phyloP scores from a whole-genome alignment of 2,888 invertebrate genomes.

The Stenotaenia linearis region DNA sequence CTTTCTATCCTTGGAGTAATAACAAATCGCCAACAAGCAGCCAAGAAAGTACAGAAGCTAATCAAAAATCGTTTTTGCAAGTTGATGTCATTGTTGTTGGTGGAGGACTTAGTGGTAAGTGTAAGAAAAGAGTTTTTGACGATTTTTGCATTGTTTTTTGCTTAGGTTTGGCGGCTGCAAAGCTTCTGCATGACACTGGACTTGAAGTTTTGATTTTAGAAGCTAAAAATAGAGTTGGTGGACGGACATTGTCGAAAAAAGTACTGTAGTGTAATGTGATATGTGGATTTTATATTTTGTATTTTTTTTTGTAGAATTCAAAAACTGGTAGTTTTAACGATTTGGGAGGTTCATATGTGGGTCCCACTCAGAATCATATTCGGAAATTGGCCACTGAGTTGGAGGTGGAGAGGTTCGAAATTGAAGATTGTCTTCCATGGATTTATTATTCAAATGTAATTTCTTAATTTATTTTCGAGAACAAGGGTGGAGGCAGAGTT shows the following conservation, averaged over 20 bases:
- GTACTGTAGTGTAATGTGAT: too few relatives aligned
- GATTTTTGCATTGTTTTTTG: slow-evolving; percentile 7
- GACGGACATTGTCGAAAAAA: slow-evolving; percentile 45
- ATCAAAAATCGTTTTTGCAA: not conserved
- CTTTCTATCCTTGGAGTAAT: not conserved
- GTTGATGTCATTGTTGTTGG: not conserved
- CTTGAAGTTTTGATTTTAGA: slow-evolving; percentile 44
- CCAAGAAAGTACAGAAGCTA: not conserved
- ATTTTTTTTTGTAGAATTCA: too few relatives aligned
- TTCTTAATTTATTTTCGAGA: too few relatives aligned
- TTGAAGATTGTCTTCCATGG: not conserved
- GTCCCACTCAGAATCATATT: slow-evolving; percentile 46
- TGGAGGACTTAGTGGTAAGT: not conserved
- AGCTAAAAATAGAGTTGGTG: slow-evolving; percentile 49
- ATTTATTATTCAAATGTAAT: not conserved
- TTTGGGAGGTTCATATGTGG: slow-evolving; percentile 50
- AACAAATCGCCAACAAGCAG: not conserved
- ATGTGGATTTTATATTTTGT: too few relatives aligned
- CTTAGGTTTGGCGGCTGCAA: slow-evolving; percentile 42
- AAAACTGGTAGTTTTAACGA: too few relatives aligned
- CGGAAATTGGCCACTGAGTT: slow-evolving; percentile 45
- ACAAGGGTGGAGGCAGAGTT: too few relatives aligned
- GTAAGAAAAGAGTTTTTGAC: not conserved
- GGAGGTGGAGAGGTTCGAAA: slow-evolving; percentile 42
- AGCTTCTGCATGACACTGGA: slow-evolving; percentile 39